Evolutionary conservation across 2,797 vertebrate genomes (phyloP).

Genomic region (Syncerus caffer): DNA sequence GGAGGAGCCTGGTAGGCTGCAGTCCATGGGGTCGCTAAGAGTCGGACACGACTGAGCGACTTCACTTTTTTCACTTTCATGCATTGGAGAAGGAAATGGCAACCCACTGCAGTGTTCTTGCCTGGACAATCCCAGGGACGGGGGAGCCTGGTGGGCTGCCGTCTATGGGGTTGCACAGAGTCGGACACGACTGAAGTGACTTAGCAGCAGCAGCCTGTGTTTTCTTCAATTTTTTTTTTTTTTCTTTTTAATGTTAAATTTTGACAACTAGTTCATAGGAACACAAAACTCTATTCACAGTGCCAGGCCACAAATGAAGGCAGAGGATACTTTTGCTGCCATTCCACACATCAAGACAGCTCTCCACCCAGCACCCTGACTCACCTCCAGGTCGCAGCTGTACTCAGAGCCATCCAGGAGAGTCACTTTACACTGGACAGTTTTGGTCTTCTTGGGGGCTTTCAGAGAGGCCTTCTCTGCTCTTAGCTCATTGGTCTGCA

Average conservation of each 20-base stretch:
- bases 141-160: no score
- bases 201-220: no score
- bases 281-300: not conserved
- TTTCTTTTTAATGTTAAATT: not conserved
- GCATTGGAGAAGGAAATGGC: no score
- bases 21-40: no score
- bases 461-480: conserved; percentile 85
- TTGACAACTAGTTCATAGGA: not conserved
- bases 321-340: not conserved
- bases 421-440: conserved; percentile 90
- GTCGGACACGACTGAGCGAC: no score
- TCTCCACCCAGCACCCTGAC: not conserved
- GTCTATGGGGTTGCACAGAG: no score
- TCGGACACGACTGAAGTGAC: no score
- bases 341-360: not conserved
- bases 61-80: no score
- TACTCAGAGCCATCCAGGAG: conserved; percentile 93
- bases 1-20: no score
- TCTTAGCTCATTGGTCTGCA: conserved; percentile 82
- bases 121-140: no score
- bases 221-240: not conserved
- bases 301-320: not conserved
- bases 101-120: no score
- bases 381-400: conserved; percentile 94
- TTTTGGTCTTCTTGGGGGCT: conserved; percentile 92